A percentile compares a stretch with the other conserved stretches of the same genome.
phyloP scores from a whole-genome alignment of 64 coral and sea anemone species.

The Montipora capricornis region DNA sequence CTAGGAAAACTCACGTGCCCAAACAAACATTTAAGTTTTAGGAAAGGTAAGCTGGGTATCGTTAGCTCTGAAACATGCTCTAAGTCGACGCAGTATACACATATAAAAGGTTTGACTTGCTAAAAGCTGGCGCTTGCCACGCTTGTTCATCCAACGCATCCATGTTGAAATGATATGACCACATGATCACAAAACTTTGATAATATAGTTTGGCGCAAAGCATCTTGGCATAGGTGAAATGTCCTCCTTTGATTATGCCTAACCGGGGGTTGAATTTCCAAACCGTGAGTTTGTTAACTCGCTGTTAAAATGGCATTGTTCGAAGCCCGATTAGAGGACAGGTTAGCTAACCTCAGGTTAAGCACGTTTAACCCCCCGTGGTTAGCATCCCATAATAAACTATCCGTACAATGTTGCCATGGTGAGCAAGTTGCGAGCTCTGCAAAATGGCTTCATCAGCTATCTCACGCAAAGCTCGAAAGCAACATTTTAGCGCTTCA shows the following conservation, averaged over 20 bases:
- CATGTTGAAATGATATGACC: conserved; percentile 11
- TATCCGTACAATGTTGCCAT: no score
- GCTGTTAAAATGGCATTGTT: no score
- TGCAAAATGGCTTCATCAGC: no score
- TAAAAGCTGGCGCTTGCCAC: conserved; percentile 28
- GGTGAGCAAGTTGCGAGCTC: no score
- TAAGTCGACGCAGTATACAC: conserved; percentile 49
- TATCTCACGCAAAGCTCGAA: no score
- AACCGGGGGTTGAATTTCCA: no score
- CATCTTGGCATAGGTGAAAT: background rate
- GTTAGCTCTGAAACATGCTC: conserved; percentile 23
- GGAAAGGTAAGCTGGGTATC: conserved; percentile 59
- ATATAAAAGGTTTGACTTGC: conserved; percentile 30
- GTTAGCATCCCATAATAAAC: no score
- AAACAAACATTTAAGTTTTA: conserved; percentile 46
- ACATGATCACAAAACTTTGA: background rate
- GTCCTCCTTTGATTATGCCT: background rate
- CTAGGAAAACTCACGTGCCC: conserved; percentile 45
- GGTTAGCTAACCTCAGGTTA: no score
- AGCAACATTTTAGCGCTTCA: no score
- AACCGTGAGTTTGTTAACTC: no score
- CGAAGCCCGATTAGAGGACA: no score
- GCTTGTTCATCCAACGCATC: conserved; percentile 42
- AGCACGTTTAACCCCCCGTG: no score
- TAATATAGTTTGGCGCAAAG: background rate